Base-by-base conservation (phyloP, 2,888 invertebrate species). In the Diploptera punctata region DNA sequence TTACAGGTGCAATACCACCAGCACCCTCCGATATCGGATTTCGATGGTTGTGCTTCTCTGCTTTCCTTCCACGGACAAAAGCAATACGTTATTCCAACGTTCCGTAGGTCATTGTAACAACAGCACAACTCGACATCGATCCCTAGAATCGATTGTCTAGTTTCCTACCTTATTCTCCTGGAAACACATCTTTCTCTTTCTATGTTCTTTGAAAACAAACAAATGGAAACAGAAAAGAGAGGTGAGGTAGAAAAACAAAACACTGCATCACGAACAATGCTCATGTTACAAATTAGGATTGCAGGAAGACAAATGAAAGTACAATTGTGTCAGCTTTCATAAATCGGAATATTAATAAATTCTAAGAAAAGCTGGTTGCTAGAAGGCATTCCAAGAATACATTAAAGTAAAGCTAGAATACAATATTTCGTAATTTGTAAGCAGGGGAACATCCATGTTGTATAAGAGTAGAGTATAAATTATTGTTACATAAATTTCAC, bases 1-100 rank as follows among this genome's bases (percentile, higher is more conserved):
- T 65, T 70, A 61, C 70, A 70, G 70, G 70, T 70, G 70, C 70
- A 70, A 49, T 62, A 26, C 38, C 52, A 70, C 62, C 47, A 62
- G 38, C 62, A 61, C 33, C 3, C n/a, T 31, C 21, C 31, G 29
- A 47, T 61, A 70, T 70, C 70, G 70, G 47, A 61, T 70, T 62
- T 65, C 57, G 54, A 67, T 49, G n/a, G n/a, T 29, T 57, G 16
- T n/a, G 16, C 26, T 24, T 29, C 29, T 29, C 57, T 29, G n/a
- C 18, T n/a, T n/a, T 47, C n/a, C 47, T 47, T 47, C 29, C 29
- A 26, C 57, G 26, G 57, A 57, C 29, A 57, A 57, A 57, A n/a
- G 57, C 57, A 57, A 57, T 57, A 57, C 57, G 57, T 57, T 57
- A 57, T 29, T 57, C 57, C 57, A 29, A 29, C 47, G 26, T 57